Evolutionary conservation across 2,797 vertebrate species (phyloP).

Genomic region (Scleropages formosus): DNA sequence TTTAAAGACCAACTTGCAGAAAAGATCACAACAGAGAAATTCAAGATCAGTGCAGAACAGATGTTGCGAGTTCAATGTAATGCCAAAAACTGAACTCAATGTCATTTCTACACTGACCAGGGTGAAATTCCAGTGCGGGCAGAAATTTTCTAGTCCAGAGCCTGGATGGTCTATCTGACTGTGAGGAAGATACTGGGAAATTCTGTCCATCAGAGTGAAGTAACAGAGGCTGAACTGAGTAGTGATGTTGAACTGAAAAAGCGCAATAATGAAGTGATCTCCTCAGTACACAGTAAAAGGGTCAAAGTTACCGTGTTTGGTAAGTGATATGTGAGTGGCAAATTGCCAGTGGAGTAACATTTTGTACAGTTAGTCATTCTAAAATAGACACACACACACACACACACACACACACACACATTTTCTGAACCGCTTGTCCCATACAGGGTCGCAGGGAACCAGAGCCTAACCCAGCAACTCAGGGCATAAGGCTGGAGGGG

Average conservation of each 20-base stretch:
- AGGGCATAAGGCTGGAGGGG: no score
- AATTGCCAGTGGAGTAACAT: no score
- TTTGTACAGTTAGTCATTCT: no score
- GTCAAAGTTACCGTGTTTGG: background rate
- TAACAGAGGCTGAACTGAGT: background rate
- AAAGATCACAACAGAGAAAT: no score
- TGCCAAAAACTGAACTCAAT: background rate
- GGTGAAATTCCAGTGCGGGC: no score
- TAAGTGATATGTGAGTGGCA: no score
- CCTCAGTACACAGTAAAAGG: background rate
- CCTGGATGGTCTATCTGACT: constrained; percentile 19
- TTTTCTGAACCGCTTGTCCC: no score
- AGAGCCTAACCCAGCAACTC: no score
- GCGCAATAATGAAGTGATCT: background rate
- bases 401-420: no score
- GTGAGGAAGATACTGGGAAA: constrained; percentile 4
- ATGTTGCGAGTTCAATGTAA: background rate
- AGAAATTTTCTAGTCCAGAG: background rate
- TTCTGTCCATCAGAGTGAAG: background rate
- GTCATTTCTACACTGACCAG: background rate
- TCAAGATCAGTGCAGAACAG: background rate
- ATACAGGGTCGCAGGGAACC: no score
- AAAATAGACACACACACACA: no score
- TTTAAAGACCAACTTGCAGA: no score
- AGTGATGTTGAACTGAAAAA: background rate